Conservation (phyloP, 2,797 vertebrate genomes). For the Leucoraja ocellata region DNA sequence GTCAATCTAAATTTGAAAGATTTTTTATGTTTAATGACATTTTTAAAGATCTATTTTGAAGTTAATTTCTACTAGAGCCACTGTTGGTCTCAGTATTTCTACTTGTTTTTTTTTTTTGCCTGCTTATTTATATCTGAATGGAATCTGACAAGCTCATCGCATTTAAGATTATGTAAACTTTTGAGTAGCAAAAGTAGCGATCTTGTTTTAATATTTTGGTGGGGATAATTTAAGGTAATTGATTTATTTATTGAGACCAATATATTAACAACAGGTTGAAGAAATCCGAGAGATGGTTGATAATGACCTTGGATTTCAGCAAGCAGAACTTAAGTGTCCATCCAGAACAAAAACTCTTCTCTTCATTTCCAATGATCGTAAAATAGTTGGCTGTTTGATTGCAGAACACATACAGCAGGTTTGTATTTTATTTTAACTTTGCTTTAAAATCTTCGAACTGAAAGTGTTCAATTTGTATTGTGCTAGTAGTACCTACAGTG, state of each 20-base stretch:
- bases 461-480: background rate
- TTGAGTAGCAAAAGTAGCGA: background rate
- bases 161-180: background rate
- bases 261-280: constrained; percentile 71
- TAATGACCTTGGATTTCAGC: constrained; percentile 96
- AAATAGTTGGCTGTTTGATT: constrained; percentile 92
- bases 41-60: background rate
- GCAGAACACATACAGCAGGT: constrained; percentile 97
- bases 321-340: constrained; percentile 85
- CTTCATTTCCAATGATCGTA: constrained; percentile 95
- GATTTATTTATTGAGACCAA: background rate
- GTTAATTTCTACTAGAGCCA: background rate
- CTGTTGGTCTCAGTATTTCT: background rate
- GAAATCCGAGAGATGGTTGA: constrained; percentile 99
- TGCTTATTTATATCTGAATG: background rate
- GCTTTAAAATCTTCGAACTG: background rate
- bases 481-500: background rate
- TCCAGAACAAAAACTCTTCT: constrained; percentile 95
- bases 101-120: background rate
- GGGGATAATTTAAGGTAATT: background rate
- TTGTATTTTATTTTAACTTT: constrained; percentile 47
- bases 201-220: constrained; percentile 15
- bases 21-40: too few relatives aligned
- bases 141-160: background rate
- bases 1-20: background rate